A percentile compares a stretch with the other conserved stretches of the same genome.
Evolutionary conservation across 2,797 vertebrate genomes (phyloP).

Genomic region (Hyperoplus immaculatus): DNA sequence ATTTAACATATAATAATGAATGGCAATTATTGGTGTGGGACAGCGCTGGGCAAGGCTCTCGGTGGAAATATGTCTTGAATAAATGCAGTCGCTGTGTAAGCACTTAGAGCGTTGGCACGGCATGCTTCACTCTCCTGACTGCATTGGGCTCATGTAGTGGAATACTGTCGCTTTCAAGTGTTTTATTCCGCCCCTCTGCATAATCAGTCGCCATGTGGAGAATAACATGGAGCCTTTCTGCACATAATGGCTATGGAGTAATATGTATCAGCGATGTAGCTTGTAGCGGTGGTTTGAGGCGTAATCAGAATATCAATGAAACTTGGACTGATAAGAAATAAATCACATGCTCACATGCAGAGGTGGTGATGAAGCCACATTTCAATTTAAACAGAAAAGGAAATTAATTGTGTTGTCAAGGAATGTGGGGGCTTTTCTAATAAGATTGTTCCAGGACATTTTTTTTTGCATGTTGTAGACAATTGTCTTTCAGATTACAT

Average conservation of each 20-base stretch:
- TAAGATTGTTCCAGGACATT: constrained; percentile 30
- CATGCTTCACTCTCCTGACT: constrained; percentile 18
- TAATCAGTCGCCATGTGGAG: constrained; percentile 24
- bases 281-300: background rate
- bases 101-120: background rate
- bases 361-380: constrained; percentile 39
- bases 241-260: background rate
- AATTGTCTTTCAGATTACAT: constrained; percentile 31
- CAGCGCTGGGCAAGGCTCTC: constrained; percentile 23
- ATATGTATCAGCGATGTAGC: constrained; percentile 1
- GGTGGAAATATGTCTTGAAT: constrained; percentile 32
- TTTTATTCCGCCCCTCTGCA: constrained; percentile 20
- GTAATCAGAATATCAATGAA: constrained; percentile 35
- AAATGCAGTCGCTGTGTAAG: constrained; percentile 14
- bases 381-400: constrained; percentile 30
- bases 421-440: background rate
- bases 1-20: constrained; percentile 59
- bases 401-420: constrained; percentile 28
- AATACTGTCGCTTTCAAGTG: constrained; percentile 38
- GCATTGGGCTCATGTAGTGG: constrained; percentile 5
- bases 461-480: background rate
- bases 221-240: constrained; percentile 26
- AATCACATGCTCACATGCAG: background rate
- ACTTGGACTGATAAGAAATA: constrained; percentile 4
- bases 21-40: constrained; percentile 48